These are phyloP conservation scores for Glaucopsyche alexis DNA, from an alignment of 2,888 invertebrate species.

Conservation along the genomic window DNA sequence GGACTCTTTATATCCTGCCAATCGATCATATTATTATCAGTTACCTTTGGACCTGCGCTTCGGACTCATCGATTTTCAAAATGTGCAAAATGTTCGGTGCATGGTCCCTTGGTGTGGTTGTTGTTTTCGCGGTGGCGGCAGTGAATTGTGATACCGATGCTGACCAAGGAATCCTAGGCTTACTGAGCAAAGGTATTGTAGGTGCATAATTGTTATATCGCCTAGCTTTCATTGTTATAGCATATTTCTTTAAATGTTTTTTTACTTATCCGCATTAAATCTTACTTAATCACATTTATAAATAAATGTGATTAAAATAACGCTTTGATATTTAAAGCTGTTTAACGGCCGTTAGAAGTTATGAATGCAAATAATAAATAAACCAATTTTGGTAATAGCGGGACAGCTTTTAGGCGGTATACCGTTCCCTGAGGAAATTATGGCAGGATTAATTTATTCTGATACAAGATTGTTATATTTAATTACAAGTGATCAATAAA, in stretches of 20 bases:
- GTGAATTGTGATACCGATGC: constrained; percentile 56
- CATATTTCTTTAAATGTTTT: background rate
- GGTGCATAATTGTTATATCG: background rate
- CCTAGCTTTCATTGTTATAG: background rate
- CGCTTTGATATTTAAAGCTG: too few relatives aligned
- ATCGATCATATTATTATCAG: constrained; percentile 62
- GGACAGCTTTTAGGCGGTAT: background rate
- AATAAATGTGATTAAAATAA: too few relatives aligned
- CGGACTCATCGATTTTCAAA: constrained; percentile 44
- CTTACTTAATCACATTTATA: too few relatives aligned
- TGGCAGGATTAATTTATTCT: background rate
- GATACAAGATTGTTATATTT: background rate
- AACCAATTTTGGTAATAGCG: background rate
- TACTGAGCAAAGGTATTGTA: constrained; percentile 57
- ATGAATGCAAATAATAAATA: background rate
- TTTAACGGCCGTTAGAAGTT: background rate
- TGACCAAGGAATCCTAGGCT: constrained; percentile 49
- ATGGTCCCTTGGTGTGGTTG: constrained; percentile 59
- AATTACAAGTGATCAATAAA: background rate
- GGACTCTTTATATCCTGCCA: constrained; percentile 76
- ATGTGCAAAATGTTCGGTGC: constrained; percentile 68
- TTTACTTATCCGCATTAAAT: background rate
- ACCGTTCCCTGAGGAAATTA: background rate
- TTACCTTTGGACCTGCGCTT: constrained; percentile 56
- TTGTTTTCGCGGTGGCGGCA: constrained; percentile 55